Evolutionary conservation across 1,140 invertebrate species (phyloP).

Genomic region (Probaryconus sp.): DNA sequence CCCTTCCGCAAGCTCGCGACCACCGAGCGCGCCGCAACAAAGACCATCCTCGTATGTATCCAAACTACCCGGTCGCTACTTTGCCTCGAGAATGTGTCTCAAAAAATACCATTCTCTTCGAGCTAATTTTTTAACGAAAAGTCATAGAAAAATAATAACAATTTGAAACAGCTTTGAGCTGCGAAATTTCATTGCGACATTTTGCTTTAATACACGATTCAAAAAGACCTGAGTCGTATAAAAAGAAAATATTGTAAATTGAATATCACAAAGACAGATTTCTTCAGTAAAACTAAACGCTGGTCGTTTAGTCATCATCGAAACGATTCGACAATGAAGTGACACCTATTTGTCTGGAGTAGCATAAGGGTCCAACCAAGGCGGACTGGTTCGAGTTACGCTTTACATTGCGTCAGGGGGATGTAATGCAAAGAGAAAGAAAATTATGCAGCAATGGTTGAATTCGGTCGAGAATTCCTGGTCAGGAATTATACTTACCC

Average conservation of each 20-base stretch:
- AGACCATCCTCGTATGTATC: conserved; percentile 21
- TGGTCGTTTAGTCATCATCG: conserved; percentile 10
- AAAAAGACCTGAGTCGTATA: too few relatives aligned
- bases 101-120: conserved; percentile 23
- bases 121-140: conserved; percentile 19
- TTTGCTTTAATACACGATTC: too few relatives aligned
- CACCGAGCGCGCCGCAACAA: conserved; percentile 28
- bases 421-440: conserved; percentile 55
- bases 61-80: conserved; percentile 30
- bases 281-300: too few relatives aligned
- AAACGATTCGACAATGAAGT: conserved; percentile 42
- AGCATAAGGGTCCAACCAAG: not conserved
- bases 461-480: conserved; percentile 57
- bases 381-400: conserved; percentile 4
- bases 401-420: conserved; percentile 18
- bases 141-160: conserved; percentile 12
- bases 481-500: conserved; percentile 63
- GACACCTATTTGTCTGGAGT: conserved; percentile 47
- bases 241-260: too few relatives aligned
- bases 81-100: conserved; percentile 35
- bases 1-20: conserved; percentile 37
- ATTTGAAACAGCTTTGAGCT: too few relatives aligned
- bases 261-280: too few relatives aligned
- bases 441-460: conserved; percentile 53
- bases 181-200: too few relatives aligned